phyloP scores from a whole-genome alignment of 2,888 invertebrate species.

The Hartigia nigra region DNA sequence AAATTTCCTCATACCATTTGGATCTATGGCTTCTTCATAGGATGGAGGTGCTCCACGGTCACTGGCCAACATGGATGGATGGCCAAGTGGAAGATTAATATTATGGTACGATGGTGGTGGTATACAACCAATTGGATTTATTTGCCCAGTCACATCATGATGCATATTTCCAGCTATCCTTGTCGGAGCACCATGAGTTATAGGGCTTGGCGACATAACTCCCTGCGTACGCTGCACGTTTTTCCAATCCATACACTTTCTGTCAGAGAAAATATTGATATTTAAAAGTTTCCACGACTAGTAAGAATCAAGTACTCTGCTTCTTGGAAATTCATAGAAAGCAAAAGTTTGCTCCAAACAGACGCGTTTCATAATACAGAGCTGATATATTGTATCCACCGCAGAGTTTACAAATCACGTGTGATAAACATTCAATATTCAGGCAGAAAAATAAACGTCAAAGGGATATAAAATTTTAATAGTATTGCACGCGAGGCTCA shows the following conservation, averaged over 20 bases:
- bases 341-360: background rate
- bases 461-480: background rate
- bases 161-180: slow-evolving; percentile 36
- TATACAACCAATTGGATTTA: slow-evolving; percentile 44
- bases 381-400: background rate
- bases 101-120: slow-evolving; percentile 57
- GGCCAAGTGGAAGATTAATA: slow-evolving; percentile 48
- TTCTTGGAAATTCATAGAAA: background rate
- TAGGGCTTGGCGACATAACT: slow-evolving; percentile 43
- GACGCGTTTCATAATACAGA: background rate
- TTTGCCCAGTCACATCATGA: slow-evolving; percentile 40
- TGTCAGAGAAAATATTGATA: slow-evolving; percentile 3
- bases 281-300: background rate
- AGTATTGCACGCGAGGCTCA: background rate
- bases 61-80: slow-evolving; percentile 44
- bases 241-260: slow-evolving; percentile 29
- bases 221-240: slow-evolving; percentile 18
- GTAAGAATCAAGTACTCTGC: background rate
- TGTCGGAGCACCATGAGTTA: slow-evolving; percentile 30
- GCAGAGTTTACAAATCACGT: background rate
- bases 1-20: slow-evolving; percentile 66
- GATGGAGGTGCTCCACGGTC: slow-evolving; percentile 71
- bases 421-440: background rate
- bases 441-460: background rate
- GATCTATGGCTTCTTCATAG: slow-evolving; percentile 73